Evolutionary conservation across 2,113 vertebrate genomes (phyloP).

Genomic region (Seriola quinqueradiata): DNA sequence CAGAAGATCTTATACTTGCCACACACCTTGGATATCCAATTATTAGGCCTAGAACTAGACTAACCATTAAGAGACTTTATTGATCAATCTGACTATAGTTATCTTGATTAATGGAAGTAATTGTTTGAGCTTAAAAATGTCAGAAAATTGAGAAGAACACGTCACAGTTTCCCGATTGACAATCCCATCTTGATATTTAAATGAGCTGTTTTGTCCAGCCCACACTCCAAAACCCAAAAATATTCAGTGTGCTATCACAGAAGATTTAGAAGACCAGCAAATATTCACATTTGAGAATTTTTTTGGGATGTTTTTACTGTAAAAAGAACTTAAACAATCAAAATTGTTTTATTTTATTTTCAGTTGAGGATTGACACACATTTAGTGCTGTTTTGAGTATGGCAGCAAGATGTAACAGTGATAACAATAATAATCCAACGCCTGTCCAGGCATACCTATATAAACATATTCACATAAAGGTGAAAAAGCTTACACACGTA

Average conservation of each 20-base stretch:
- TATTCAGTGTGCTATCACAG: neutral
- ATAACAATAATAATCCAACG: neutral
- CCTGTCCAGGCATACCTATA: neutral
- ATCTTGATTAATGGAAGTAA: neutral
- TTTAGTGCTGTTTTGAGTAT: too few species aligned
- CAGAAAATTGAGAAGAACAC: neutral
- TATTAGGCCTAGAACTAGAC: neutral
- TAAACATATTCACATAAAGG: neutral
- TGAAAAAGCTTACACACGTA: neutral
- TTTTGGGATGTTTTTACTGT: too few species aligned
- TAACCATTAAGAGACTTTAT: too few species aligned
- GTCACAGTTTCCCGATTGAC: neutral
- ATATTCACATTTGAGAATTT: too few species aligned
- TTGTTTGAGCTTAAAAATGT: neutral
- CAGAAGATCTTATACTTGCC: neutral
- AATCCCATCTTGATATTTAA: neutral
- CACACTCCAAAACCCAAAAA: neutral
- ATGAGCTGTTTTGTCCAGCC: neutral
- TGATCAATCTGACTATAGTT: too few species aligned
- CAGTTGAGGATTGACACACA: neutral
- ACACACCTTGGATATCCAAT: neutral
- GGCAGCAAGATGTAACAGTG: too few species aligned
- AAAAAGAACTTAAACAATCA: too few species aligned
- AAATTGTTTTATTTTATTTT: neutral
- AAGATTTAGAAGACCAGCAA: neutral